Percentiles rank a stretch among this genome's conserved stretches.
Evolutionary conservation across 2,797 vertebrate genomes (phyloP).

Genomic region (Aeoliscus strigatus): DNA sequence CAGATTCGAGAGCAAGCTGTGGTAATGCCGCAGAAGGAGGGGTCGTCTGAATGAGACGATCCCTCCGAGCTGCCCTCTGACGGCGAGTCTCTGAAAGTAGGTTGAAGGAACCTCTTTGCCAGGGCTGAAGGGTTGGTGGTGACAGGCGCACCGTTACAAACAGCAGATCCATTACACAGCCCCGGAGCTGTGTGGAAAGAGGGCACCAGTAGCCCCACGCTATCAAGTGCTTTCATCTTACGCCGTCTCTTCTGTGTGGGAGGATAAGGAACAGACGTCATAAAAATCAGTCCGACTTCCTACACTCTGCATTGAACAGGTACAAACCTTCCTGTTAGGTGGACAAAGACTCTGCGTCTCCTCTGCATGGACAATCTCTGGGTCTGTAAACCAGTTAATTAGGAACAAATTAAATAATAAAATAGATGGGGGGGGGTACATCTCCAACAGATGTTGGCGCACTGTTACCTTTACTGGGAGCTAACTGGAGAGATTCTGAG

Average conservation of each 20-base stretch:
- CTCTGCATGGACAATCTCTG: constrained; percentile 81
- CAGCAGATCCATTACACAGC: constrained; percentile 42
- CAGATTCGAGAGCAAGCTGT: constrained; percentile 83
- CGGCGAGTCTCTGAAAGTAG: constrained; percentile 62
- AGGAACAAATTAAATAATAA: not conserved
- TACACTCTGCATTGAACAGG: not conserved
- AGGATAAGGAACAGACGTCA: not conserved
- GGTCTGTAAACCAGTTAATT: constrained; percentile 60
- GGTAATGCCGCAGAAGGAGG: constrained; percentile 91
- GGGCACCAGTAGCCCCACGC: constrained; percentile 59
- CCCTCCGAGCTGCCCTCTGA: constrained; percentile 91
- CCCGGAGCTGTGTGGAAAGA: constrained; percentile 34
- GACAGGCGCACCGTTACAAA: constrained; percentile 28
- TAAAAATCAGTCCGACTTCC: too few relatives aligned
- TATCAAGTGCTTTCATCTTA: constrained; percentile 48
- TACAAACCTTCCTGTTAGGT: constrained; percentile 84
- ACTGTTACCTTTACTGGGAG: constrained; percentile 75
- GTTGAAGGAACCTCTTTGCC: constrained; percentile 34
- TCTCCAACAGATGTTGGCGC: not conserved
- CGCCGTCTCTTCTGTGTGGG: constrained; percentile 54
- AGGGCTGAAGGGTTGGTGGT: constrained; percentile 17
- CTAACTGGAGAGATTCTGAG: constrained; percentile 83
- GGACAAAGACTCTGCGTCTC: constrained; percentile 83
- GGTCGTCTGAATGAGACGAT: constrained; percentile 90
- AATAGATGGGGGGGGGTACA: not conserved